Evolutionary conservation across 2,113 vertebrate species (phyloP), one percentile per base, ranked within the genome.

Genomic region (Phrynocephalus versicolor): DNA sequence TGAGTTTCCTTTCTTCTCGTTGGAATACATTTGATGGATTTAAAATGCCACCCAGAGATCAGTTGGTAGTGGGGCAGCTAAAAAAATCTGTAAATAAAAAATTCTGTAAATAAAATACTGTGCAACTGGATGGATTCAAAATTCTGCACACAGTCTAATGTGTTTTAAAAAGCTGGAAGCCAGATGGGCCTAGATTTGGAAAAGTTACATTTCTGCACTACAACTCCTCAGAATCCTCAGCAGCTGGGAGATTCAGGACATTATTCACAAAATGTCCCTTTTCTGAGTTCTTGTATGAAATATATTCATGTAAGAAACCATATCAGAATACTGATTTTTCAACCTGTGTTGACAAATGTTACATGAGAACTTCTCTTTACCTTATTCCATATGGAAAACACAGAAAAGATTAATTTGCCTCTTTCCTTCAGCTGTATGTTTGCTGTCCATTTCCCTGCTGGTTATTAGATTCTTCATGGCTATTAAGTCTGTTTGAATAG

Each of bases 401-500:
- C 30, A 69, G 37, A 83, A 83, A 80, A 81, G 84, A 58, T 89
- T 89, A 82, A 67, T 82, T 67, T 80, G 67, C 88, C 19, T 30
- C 19, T 30, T 1, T 6, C 84, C 3, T 3, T 82, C 82, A 27
- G 91, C 30, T 35, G 83, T 67, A 64, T 85, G 88, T 89, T 82
- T 2, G 9, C 88, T 83, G 94, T 94, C 96, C 92, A 92, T 92
- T 92, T 94, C 90, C 94, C 88, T 89, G 89, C 92, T 93, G 94
- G 95, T 97, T 95, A 96, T 96, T 96, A 94, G 96, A 96, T 96
- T 96, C 95, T 96, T 96, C 97, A 96, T 93, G 96, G 97, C 96
- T 96, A 96, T 96, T 96, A 95, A 96, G 93, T 95, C 88, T 91
- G 95, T 94, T 93, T 98, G 97, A 98, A 98, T 97, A 89, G 95